Evolutionary conservation across 2,888 invertebrate genomes (phyloP), one percentile per base, ranked within the genome.

Genomic region (Blastobasis lacticolella): DNA sequence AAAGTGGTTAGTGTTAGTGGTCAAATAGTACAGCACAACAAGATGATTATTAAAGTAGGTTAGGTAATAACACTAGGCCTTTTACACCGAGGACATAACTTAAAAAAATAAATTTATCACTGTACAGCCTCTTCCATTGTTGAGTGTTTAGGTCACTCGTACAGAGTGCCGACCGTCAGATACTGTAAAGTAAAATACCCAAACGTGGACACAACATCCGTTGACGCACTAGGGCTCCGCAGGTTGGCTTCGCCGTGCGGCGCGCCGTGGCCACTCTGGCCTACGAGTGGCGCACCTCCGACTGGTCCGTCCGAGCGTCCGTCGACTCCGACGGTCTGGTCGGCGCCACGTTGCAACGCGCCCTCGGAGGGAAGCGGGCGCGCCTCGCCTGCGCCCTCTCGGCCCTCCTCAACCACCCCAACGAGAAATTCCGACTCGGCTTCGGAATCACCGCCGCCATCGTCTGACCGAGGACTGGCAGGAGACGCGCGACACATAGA

Each of bases 371-470:
- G 38, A 71, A 70, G 54, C 66, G 69, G 9, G 74, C 86, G 0
- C 69, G 81, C 48, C 71, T 88, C 0, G 75, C 81, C 9, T 83
- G 85, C 53, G 79, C 84, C 45, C 62, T 88, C 47, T 87, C 88
- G 2, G 87, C 86, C 0, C 75, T 88, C 0, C 78, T 87, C 49
- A 88, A 88, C 59, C 88, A 88, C 49, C 84, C 85, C n/a, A 88
- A 88, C 57, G 73, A 88, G 57, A 88, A 88, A 64, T 88, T 88
- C 59, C 66, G 84, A 41, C 79, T 88, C 0, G 88, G 88, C 0
- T 86, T 88, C 52, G 81, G 83, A 4, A 58, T 87, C 46, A 87
- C 79, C 6, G 88, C 84, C 10, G 69, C 80, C 50, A 78, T 85
- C 50, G 60, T 78, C 50, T 81, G 71, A 23, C 23, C 23, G 23